Conservation (phyloP, 2,888 invertebrate species). For the Falcaria lacertinaria region DNA sequence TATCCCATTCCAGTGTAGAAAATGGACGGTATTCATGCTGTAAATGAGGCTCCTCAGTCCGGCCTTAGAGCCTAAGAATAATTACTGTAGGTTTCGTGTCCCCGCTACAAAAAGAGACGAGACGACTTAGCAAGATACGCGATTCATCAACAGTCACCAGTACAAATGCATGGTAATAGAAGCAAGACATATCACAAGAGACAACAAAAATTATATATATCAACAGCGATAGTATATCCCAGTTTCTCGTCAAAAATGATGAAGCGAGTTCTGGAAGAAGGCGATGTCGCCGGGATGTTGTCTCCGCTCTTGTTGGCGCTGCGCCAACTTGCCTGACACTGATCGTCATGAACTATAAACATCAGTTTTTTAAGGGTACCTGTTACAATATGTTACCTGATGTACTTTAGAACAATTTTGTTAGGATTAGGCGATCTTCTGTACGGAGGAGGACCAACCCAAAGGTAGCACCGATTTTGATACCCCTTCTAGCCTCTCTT, state of each 20-base stretch:
- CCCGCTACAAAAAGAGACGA: conserved; percentile 7
- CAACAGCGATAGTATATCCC: conserved; percentile 28
- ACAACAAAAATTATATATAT: conserved; percentile 12
- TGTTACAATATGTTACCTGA: no score
- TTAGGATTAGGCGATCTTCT: no score
- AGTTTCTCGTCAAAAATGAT: conserved; percentile 39
- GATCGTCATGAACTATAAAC: conserved; percentile 29
- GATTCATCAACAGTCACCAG: neutral
- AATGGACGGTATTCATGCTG: conserved; percentile 62
- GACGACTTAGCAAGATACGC: conserved; percentile 4
- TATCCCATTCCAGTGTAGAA: conserved; percentile 53
- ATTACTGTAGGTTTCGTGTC: neutral
- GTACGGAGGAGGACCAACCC: no score
- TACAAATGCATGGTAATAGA: neutral
- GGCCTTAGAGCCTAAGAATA: conserved; percentile 1
- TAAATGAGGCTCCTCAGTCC: conserved; percentile 51
- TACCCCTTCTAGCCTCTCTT: no score
- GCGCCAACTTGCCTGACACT: conserved; percentile 44
- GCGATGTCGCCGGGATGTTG: conserved; percentile 21
- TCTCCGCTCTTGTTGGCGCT: conserved; percentile 33
- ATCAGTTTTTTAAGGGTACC: no score
- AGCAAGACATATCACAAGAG: neutral
- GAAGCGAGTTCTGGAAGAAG: conserved; percentile 41
- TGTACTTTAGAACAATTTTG: no score
- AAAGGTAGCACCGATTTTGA: no score